A percentile compares a stretch with the other conserved stretches of the same genome.
phyloP scores from a whole-genome alignment of 1,140 invertebrate species.

The Caenorhabditis inopinata region DNA sequence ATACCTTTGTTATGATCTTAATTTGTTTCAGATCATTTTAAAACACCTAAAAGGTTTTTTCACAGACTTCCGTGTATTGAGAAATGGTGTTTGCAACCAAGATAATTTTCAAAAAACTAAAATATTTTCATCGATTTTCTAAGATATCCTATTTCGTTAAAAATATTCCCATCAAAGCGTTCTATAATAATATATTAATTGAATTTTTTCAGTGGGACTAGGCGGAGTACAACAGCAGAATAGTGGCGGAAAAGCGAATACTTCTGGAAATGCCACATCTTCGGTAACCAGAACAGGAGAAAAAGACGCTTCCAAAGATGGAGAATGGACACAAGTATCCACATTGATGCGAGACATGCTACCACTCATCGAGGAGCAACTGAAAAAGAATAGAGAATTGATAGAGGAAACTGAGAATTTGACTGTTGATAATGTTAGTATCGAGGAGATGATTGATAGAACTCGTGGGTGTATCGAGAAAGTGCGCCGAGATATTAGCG shows the following conservation, averaged over 20 bases:
- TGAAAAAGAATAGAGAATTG: neutral
- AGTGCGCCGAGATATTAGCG: neutral
- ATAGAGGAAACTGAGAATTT: neutral
- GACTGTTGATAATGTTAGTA: neutral
- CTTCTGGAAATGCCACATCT: neutral
- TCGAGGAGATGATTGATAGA: neutral
- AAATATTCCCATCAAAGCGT: too few species aligned
- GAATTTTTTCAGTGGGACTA: conserved; percentile 1
- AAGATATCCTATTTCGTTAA: too few species aligned
- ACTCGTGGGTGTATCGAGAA: neutral
- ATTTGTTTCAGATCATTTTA: too few species aligned
- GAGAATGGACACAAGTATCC: neutral
- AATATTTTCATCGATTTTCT: too few species aligned
- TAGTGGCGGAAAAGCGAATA: neutral
- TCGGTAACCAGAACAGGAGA: neutral
- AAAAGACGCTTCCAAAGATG: neutral
- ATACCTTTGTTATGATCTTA: too few species aligned
- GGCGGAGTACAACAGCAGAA: neutral
- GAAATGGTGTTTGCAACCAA: too few species aligned
- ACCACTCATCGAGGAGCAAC: neutral
- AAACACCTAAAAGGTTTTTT: too few species aligned
- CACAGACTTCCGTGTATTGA: too few species aligned
- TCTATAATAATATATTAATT: too few species aligned
- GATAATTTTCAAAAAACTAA: too few species aligned
- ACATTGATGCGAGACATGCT: neutral